Evolutionary conservation across 2,888 invertebrate species (phyloP), one percentile per base, ranked within the genome.

Genomic region (Hydropsyche betteni): DNA sequence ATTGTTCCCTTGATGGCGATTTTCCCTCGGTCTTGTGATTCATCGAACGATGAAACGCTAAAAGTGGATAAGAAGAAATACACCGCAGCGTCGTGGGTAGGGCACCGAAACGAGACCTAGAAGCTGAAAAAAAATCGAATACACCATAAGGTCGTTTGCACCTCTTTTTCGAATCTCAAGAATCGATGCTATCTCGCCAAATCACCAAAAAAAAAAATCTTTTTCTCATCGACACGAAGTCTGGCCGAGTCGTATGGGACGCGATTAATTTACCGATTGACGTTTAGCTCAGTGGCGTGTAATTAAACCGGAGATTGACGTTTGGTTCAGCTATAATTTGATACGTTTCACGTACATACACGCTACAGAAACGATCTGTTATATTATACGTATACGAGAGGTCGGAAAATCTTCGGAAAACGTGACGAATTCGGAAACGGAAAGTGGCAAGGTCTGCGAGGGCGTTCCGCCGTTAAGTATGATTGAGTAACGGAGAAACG

Each of bases 31-130:
- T 38, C 72, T 58, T 58, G 72, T 72, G 72, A 72, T 72, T 72
- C 72, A 72, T 72, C 72, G 72, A 72, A 72, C 55, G 72, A 72
- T 61, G 72, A 72, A 55, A 58, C 72, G 72, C 72, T 72, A 72
- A 72, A 72, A 72, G 72, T 72, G 72, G 72, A 72, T 72, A 72
- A 72, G 72, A 50, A 72, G 55, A 72, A 58, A 72, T 53, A 70
- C 52, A 53, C 70, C 70, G 53, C 70, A 70, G 53, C 10, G 70
- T 33, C 70, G 53, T 52, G 44, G 51, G 53, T 10, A 33, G 53
- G 33, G 53, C 14, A 50, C 34, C 24, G 58, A 8, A 24, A 44
- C 44, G 44, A 44, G 10, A 44, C 44, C 44, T 44, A 6, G 10
- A 44, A 44, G 44, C 44, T 4, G 10, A 10, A 44, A 44, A 44